A percentile compares a stretch with the other conserved stretches of the same genome.
Evolutionary conservation across 2,797 vertebrate species (phyloP).

Genomic region (Lagocephalus sceleratus): DNA sequence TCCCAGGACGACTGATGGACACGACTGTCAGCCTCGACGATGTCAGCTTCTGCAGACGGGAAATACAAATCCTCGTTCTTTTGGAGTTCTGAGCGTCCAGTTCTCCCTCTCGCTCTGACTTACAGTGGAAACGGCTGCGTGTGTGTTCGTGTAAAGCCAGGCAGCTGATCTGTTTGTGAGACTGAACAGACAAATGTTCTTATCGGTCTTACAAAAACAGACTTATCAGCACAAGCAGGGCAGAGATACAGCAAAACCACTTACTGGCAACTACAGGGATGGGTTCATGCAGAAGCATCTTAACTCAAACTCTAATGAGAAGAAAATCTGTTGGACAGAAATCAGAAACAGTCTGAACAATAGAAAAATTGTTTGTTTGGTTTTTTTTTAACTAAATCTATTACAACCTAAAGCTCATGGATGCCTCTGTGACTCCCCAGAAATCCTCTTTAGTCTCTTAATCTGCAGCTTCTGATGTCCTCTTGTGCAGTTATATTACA

Average conservation of each 20-base stretch:
- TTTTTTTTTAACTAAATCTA: too few relatives aligned
- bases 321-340: too few relatives aligned
- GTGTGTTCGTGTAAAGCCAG: not conserved
- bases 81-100: not conserved
- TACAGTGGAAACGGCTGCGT: too few relatives aligned
- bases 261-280: conserved; percentile 52
- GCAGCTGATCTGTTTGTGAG: not conserved
- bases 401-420: too few relatives aligned
- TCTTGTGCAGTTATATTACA: too few relatives aligned
- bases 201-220: conserved; percentile 36
- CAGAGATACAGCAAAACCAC: conserved; percentile 47
- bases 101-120: not conserved
- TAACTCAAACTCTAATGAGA: too few relatives aligned
- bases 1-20: not conserved
- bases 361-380: too few relatives aligned
- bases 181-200: conserved; percentile 10
- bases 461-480: too few relatives aligned
- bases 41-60: too few relatives aligned
- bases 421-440: too few relatives aligned
- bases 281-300: not conserved
- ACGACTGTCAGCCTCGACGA: not conserved
- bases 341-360: conserved; percentile 2
- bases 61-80: not conserved
- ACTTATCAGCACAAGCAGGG: conserved; percentile 50
- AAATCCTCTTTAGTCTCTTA: too few relatives aligned